A percentile compares a stretch with the other conserved stretches of the same genome.
Evolutionary conservation across 2,113 vertebrate genomes (phyloP).

Genomic region (Brienomyrus longianalis): DNA sequence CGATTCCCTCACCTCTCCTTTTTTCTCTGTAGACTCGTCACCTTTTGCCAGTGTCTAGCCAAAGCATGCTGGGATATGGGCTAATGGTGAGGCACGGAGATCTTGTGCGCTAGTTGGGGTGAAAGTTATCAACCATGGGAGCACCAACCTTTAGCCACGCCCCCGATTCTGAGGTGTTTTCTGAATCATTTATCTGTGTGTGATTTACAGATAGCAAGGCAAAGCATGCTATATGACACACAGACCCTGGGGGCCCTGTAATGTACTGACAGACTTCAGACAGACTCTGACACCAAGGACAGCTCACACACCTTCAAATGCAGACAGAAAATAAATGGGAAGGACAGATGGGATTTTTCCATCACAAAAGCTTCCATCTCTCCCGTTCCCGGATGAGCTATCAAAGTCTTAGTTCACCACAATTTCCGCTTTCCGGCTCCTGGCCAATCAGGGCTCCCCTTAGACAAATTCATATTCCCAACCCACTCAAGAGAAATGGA

Average conservation of each 20-base stretch:
- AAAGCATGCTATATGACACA: not conserved
- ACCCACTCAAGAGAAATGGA: not conserved
- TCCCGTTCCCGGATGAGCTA: not conserved
- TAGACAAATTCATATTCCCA: not conserved
- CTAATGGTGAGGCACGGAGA: not conserved
- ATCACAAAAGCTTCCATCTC: not conserved
- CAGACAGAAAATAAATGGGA: not conserved
- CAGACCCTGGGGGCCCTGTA: not conserved
- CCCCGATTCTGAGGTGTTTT: not conserved
- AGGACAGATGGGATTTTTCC: not conserved
- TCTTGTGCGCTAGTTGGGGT: not conserved
- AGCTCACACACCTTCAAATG: not conserved
- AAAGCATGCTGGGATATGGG: not conserved
- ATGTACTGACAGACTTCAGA: not conserved
- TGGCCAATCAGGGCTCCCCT: not conserved
- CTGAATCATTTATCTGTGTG: not conserved
- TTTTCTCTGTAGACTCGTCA: not conserved
- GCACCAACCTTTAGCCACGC: not conserved
- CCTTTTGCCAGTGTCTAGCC: not conserved
- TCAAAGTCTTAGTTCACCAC: not conserved
- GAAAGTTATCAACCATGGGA: not conserved
- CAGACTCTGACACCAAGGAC: too few relatives aligned
- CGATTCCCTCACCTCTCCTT: not conserved
- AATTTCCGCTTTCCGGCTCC: not conserved
- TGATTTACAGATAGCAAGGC: not conserved